Conservation (phyloP, 2,113 vertebrate species). For the Brachirus orientalis region DNA sequence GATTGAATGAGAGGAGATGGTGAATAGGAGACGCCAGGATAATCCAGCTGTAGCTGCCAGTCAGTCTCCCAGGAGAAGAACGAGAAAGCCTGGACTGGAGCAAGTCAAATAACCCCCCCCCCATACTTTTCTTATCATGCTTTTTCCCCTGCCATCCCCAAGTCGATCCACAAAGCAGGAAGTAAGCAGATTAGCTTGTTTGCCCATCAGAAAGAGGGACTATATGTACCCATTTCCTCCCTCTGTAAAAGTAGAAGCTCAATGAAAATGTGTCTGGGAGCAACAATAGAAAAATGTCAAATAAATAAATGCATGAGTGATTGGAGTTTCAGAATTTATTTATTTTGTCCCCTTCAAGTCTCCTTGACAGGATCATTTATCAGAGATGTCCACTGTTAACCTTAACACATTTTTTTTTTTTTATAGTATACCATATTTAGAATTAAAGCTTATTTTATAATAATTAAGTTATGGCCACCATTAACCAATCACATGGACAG, state of each 20-base stretch:
- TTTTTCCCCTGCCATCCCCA: conserved; percentile 51
- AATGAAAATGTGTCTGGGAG: conserved; percentile 60
- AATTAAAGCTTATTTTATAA: conserved; percentile 1
- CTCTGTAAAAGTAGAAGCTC: conserved; percentile 37
- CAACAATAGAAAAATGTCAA: conserved; percentile 34
- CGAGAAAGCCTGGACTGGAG: conserved; percentile 30
- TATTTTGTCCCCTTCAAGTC: conserved; percentile 43
- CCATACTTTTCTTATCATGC: conserved; percentile 64
- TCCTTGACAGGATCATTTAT: conserved; percentile 6
- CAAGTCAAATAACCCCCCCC: conserved; percentile 61
- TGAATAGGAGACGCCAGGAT: conserved; percentile 41
- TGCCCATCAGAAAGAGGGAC: conserved; percentile 66
- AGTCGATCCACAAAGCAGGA: conserved; percentile 62
- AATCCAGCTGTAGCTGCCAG: conserved; percentile 49
- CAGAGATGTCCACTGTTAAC: background rate
- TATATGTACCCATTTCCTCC: conserved; percentile 58
- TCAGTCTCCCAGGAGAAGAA: conserved; percentile 25
- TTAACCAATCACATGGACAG: background rate
- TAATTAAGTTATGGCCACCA: background rate
- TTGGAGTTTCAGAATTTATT: conserved; percentile 31
- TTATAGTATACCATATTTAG: background rate
- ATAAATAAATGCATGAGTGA: conserved; percentile 59
- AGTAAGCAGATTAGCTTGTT: conserved; percentile 75
- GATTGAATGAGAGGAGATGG: conserved; percentile 23
- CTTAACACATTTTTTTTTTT: background rate